Base-by-base conservation (phyloP, 2,797 vertebrate genomes). In the Hipposideros larvatus region DNA sequence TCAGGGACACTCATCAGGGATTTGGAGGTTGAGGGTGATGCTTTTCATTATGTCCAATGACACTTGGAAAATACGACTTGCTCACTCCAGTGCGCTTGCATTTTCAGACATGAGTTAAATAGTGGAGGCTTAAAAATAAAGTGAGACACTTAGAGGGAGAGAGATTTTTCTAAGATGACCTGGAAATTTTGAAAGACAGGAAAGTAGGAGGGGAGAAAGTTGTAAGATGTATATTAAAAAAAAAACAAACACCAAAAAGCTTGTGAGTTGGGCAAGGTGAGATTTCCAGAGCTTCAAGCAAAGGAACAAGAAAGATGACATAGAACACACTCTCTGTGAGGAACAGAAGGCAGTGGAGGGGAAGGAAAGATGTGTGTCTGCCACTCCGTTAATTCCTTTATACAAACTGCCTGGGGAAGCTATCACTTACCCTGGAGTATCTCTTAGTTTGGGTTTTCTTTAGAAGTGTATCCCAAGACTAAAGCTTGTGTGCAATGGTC, bases 21-120 rank as follows among this genome's bases (percentile, higher is more conserved):
- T 55, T 59, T 37, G 61, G 88, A 57, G 59, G 14, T 13, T 48
- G 77, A 75, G 1, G 24, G 26, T 19, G 77, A 37, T 61, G 31
- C 31, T 85, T 90, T 87, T 79, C 59, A 71, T 92, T 70, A 74
- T 9, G 55, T 90, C 61, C 46, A 65, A 24, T 28, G 18, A 92
- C 15, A 63, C 66, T 93, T 82, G 43, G 66, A 73, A 85, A 91
- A 71, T 61, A 63, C 14, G n/a, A 53, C 24, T 66, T 92, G 57
- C 11, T 13, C 11, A 82, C 48, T 82, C 21, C 11, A 53, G 82
- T 51, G 31, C 28, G 43, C 14, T 83, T 70, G 41, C 24, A 83
- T 89, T 63, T 88, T 86, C 51, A 89, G 57, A 91, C 34, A 11
- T 3, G 41, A 91, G 70, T 86, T 43, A 77, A 61, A 78, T 78